Conservation (phyloP, 2,113 vertebrate genomes). For the Anolis carolinensis region DNA sequence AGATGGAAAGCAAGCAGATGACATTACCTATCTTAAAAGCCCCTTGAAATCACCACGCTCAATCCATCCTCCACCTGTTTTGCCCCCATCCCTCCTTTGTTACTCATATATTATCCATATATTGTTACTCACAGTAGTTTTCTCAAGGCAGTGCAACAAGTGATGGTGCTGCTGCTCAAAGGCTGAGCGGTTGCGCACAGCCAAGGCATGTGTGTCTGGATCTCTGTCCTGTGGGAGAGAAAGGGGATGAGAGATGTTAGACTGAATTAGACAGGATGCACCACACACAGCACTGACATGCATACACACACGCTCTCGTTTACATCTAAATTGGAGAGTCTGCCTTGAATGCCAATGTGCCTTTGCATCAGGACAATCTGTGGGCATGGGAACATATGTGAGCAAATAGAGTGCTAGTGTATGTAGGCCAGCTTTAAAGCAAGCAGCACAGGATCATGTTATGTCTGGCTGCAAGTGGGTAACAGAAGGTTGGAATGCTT, state of each 20-base stretch:
- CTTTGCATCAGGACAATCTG: not conserved
- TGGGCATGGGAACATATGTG: not conserved
- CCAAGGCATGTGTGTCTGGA: conserved; percentile 75
- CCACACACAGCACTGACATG: not conserved
- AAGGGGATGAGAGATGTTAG: not conserved
- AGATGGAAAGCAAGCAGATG: not conserved
- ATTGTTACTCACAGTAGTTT: conserved; percentile 83
- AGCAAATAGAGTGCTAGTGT: not conserved
- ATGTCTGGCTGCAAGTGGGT: not conserved
- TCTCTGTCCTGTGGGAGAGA: conserved; percentile 71
- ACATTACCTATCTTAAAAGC: not conserved
- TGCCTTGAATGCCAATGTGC: not conserved
- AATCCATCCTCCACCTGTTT: not conserved
- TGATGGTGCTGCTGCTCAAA: conserved; percentile 91
- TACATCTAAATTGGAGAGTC: not conserved
- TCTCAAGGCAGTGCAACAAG: conserved; percentile 90
- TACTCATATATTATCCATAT: not conserved
- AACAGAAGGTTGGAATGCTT: not conserved
- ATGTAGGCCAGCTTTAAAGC: not conserved
- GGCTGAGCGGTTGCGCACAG: conserved; percentile 84
- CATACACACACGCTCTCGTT: not conserved
- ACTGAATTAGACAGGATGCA: no score
- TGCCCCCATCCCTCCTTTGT: not conserved
- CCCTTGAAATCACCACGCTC: not conserved
- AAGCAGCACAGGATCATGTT: not conserved